Evolutionary conservation across 2,113 vertebrate species (phyloP).

Genomic region (Gymnocephalus cernua): DNA sequence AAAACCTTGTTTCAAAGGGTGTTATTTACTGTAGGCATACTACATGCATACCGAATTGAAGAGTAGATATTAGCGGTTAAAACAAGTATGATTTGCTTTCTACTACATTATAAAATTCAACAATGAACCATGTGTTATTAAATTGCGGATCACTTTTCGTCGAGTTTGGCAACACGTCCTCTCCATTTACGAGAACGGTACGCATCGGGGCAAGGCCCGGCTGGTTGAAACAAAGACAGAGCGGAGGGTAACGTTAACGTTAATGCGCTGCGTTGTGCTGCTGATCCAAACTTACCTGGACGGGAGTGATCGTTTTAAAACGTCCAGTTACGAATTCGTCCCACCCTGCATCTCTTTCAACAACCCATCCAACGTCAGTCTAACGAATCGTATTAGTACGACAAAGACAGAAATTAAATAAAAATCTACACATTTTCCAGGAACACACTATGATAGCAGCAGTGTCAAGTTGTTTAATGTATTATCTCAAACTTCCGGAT

Average conservation of each 20-base stretch:
- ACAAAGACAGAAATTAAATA: conserved; percentile 16
- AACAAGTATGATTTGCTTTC: fast-evolving
- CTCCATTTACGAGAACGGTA: conserved; percentile 4
- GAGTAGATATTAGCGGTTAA: background rate
- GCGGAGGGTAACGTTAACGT: conserved; percentile 27
- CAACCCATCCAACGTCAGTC: background rate
- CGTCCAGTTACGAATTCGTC: conserved; percentile 49
- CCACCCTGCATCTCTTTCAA: conserved; percentile 57
- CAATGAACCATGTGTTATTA: background rate
- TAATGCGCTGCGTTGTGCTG: conserved; percentile 27
- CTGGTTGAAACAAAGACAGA: conserved; percentile 74
- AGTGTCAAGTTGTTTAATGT: conserved; percentile 26
- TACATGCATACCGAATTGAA: conserved; percentile 21
- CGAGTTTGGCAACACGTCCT: conserved; percentile 58
- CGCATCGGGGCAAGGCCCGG: conserved; percentile 69
- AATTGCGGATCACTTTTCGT: conserved; percentile 16
- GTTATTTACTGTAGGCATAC: background rate
- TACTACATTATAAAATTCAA: background rate
- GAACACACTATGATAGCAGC: conserved; percentile 57
- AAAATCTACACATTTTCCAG: conserved; percentile 68
- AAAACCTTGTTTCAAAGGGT: fast-evolving
- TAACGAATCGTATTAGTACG: background rate
- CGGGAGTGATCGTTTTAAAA: conserved; percentile 53
- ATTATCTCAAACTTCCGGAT: conserved; percentile 50
- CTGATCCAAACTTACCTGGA: conserved; percentile 79